These are phyloP conservation scores for Aricia artaxerxes DNA, from an alignment of 2,888 invertebrate genomes.

Conservation along the genomic window DNA sequence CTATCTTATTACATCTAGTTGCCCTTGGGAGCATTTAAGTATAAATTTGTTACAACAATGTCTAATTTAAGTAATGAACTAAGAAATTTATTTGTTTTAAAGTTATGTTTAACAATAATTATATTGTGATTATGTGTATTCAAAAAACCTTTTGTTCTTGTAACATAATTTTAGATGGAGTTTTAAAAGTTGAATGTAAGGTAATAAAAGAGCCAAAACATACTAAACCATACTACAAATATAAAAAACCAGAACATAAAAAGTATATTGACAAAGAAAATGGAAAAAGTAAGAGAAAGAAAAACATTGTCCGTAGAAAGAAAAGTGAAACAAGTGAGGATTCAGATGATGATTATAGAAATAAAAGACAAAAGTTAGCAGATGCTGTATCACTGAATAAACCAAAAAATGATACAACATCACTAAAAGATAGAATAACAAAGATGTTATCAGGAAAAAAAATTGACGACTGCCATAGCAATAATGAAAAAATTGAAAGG, in stretches of 20 bases:
- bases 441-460: constrained; percentile 59
- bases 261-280: constrained; percentile 42
- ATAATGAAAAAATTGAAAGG: not conserved
- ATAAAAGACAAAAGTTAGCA: constrained; percentile 73
- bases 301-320: constrained; percentile 49
- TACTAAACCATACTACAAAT: constrained; percentile 51
- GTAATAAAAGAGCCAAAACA: constrained; percentile 48
- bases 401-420: constrained; percentile 58
- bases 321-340: constrained; percentile 68
- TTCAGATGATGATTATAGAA: constrained; percentile 68
- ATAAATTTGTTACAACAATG: not conserved
- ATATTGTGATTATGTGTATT: not conserved
- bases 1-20: not conserved
- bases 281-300: constrained; percentile 52
- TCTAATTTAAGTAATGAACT: not conserved
- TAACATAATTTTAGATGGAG: constrained; percentile 47
- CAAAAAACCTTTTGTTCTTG: constrained; percentile 51
- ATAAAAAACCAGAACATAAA: constrained; percentile 52
- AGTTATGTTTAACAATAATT: too few species aligned
- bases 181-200: constrained; percentile 43
- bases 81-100: not conserved
- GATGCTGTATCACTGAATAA: constrained; percentile 75
- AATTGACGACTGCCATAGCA: not conserved
- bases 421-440: constrained; percentile 65
- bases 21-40: not conserved